Base-by-base conservation (phyloP, 2,797 vertebrate genomes). In the Potorous gilbertii region DNA sequence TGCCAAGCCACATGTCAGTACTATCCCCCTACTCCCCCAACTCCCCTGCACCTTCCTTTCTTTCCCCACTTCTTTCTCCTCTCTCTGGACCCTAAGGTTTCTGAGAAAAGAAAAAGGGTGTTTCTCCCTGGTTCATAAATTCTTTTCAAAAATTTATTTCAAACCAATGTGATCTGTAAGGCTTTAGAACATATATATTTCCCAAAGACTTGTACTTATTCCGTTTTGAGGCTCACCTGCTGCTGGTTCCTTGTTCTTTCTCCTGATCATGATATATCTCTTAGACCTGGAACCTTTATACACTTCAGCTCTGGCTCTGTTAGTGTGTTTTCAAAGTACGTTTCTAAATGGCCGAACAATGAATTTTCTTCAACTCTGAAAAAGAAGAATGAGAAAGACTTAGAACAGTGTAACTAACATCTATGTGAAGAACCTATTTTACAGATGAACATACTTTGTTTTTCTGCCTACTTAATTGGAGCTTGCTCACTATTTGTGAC, bases 151-250 rank as follows among this genome's bases (percentile, higher is more conserved):
- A 95, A 16, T 96, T 59, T 94, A 93, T 11, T 56, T 94, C 91
- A 91, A 55, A 96, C 54, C 55, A 34, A 11, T 18, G 3, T 27
- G 11, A 57, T 55, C 90, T 46, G 40, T 92, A 93, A 94, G 74
- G 95, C 93, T 81, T 81, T 31, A 55, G 56, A 93, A 66, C 40
- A 50, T 46, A 50, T 28, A 50, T 21, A 3, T 96, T 96, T 93
- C 14, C 57, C 56, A 93, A 62, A 96, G 28, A 91, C 54, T 94
- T 94, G 34, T 31, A 89, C 54, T 92, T 91, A 55, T 94, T 94
- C 54, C 74, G 27, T 87, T 46, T 4, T 40, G 50, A 90, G 24
- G 14, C 62, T 92, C 56, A 62, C 24, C 27, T 52, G 40, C 21
- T 27, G 11, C 50, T 27, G 10, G 40, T 91, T 90, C 55, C 34